Base-by-base conservation (phyloP, 2,888 invertebrate species). In the Amblyjoppa proteus region DNA sequence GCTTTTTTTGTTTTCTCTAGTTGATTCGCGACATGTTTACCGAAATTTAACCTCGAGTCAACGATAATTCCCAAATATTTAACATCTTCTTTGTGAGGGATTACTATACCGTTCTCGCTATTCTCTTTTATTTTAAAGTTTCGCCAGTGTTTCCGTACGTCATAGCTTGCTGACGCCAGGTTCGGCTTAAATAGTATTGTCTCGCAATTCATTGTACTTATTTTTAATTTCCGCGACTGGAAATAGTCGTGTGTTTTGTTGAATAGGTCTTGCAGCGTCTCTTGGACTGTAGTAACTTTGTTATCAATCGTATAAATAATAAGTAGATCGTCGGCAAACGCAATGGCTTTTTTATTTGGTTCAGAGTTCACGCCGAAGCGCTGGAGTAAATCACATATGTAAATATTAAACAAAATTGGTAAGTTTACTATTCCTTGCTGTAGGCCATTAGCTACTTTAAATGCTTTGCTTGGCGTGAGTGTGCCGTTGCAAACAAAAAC, bases 351-450 rank as follows among this genome's bases (percentile, higher is more conserved):
- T 38, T 38, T 38, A 38, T 38, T 38, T 38, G 38, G 38, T 38
- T 38, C 4, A 38, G 38, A 38, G 38, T 38, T 38, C 38, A 38
- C 4, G 13, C n/a, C 71, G 25, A 84, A 87, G 4, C 61, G 28
- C 25, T 78, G 66, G 0, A 80, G 28, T n/a, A 80, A 28, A n/a
- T 83, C 84, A 28, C 84, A n/a, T 7, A 73, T 80, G 41, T 64
- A 87, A 3, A 88, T 82, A 13, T 84, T 86, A 16, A 86, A 88
- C 51, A 87, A n/a, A 9, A 87, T 77, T 20, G 87, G 79, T 0
- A 84, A 84, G 31, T 80, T 87, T 3, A 87, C 82, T 0, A 82
- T 82, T 7, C 88, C 89, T 76, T 87, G 88, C 64, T 88, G 88
- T 0, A 89, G 70, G 1, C 89, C 88, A 16, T 88, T 86, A 7